phyloP scores from a whole-genome alignment of 2,113 vertebrate genomes.

The Furnarius figulus region DNA sequence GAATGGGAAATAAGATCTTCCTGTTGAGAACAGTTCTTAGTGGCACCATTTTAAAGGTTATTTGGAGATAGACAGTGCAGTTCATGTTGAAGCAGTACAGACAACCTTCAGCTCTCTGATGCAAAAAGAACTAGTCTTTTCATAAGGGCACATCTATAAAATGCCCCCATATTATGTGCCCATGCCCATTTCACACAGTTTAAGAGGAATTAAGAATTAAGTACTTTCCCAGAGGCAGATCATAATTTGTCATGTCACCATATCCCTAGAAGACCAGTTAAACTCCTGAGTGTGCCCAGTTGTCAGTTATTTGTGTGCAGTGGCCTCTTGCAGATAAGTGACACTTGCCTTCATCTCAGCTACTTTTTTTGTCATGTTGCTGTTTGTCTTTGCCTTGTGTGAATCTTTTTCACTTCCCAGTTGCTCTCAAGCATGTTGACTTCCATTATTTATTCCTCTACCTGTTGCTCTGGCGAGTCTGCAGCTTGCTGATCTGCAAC shows the following conservation, averaged over 20 bases:
- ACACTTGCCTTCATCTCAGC: background rate
- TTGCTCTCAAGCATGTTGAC: background rate
- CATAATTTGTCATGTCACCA: background rate
- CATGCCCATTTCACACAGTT: background rate
- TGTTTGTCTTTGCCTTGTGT: background rate
- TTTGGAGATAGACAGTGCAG: background rate
- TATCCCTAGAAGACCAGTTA: background rate
- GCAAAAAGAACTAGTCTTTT: background rate
- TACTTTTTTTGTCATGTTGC: background rate
- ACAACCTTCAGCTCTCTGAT: background rate
- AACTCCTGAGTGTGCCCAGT: background rate
- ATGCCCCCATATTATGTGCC: background rate
- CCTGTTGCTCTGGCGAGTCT: background rate
- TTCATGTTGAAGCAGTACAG: background rate
- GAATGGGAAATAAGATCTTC: background rate
- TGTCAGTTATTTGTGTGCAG: background rate
- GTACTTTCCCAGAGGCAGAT: background rate
- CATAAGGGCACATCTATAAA: background rate
- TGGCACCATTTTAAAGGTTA: background rate
- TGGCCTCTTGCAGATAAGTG: background rate
- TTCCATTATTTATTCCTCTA: slow-evolving; percentile 3
- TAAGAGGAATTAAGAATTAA: background rate
- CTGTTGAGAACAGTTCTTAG: background rate
- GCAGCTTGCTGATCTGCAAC: background rate
- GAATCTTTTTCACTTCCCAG: background rate